Evolutionary conservation across 2,113 vertebrate genomes (phyloP).

Genomic region (Anhinga rufa): DNA sequence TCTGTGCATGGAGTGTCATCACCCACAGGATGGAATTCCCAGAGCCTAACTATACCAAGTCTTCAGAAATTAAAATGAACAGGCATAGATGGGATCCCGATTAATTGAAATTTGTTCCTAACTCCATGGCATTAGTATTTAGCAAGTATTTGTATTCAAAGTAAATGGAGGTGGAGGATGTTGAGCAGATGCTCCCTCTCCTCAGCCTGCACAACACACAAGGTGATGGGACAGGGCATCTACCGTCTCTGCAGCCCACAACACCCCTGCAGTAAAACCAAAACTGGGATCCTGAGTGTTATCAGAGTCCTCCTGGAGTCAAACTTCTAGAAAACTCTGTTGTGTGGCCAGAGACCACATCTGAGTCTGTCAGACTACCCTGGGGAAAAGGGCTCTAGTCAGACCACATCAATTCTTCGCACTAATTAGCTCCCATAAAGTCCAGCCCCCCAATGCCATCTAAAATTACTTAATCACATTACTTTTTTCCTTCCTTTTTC

Average conservation of each 20-base stretch:
- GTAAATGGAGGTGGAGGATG: neutral
- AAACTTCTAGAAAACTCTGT: neutral
- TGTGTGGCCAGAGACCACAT: neutral
- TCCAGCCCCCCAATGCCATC: neutral
- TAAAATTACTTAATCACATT: neutral
- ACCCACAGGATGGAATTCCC: neutral
- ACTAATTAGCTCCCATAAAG: neutral
- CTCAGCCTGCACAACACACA: neutral
- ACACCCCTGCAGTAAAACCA: neutral
- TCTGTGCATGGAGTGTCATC: fast-evolving
- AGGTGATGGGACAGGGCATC: neutral
- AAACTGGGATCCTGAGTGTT: neutral
- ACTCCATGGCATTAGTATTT: fast-evolving
- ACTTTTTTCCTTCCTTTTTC: neutral
- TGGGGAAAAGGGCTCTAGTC: neutral
- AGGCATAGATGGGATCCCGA: neutral
- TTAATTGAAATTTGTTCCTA: neutral
- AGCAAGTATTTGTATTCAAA: neutral
- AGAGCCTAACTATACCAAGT: neutral
- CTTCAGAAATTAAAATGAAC: neutral
- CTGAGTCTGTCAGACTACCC: neutral
- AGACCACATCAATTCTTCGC: neutral
- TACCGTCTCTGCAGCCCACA: neutral
- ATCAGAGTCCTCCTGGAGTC: neutral
- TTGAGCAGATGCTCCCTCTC: neutral